A percentile compares a stretch with the other conserved stretches of the same genome.
Conservation (phyloP, 2,113 vertebrate genomes). For the Gadus chalcogrammus region DNA sequence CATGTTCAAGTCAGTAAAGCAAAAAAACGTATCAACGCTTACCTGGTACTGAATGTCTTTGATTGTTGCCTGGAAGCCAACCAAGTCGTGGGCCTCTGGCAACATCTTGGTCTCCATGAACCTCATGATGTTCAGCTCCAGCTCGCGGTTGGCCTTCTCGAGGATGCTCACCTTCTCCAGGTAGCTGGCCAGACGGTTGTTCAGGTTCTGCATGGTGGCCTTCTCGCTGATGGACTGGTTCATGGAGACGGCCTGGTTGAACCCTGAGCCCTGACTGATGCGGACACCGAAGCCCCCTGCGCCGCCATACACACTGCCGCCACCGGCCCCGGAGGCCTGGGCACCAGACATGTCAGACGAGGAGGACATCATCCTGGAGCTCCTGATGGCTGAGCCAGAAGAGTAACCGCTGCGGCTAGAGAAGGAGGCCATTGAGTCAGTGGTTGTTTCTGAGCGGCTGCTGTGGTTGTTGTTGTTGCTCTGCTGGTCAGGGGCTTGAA, state of each 20-base stretch:
- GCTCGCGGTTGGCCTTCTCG: slow-evolving; percentile 49
- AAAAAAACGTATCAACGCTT: neutral
- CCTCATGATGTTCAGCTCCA: slow-evolving; percentile 58
- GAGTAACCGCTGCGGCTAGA: neutral
- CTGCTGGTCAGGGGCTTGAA: neutral
- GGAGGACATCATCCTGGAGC: neutral
- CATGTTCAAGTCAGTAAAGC: too few species aligned
- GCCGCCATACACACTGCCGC: slow-evolving; percentile 46
- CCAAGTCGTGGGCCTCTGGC: slow-evolving; percentile 16
- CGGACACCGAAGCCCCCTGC: slow-evolving; percentile 19
- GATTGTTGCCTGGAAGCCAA: slow-evolving; percentile 30
- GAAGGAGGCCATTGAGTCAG: neutral
- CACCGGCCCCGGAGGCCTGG: neutral
- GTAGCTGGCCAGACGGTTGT: slow-evolving; percentile 60
- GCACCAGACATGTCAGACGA: neutral
- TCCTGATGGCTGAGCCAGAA: neutral
- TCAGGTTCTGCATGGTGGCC: slow-evolving; percentile 60
- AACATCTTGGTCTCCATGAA: slow-evolving; percentile 39
- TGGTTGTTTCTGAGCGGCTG: neutral
- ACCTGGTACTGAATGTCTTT: neutral
- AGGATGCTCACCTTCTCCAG: slow-evolving; percentile 52
- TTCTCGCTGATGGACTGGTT: slow-evolving; percentile 41
- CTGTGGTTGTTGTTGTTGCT: neutral
- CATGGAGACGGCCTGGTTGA: neutral
- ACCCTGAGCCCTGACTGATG: slow-evolving; percentile 28